Evolutionary conservation across 2,888 invertebrate genomes (phyloP), one percentile per base, ranked within the genome.

Genomic region (Clistopyga incitator): DNA sequence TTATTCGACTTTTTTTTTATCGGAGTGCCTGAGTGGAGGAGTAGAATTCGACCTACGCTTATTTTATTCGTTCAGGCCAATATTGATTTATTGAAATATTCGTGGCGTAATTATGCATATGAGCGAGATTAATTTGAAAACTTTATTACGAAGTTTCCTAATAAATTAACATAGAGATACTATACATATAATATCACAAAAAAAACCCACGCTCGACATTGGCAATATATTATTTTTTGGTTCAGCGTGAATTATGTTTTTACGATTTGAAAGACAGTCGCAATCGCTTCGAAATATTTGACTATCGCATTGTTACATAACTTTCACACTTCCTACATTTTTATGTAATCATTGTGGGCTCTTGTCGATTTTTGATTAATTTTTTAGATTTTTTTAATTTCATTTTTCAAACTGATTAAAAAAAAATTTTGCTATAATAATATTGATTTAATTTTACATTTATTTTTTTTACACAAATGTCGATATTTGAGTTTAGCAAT

Each of bases 281-380:
- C n/a, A 15, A 61, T 61, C 29, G 59, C 1, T 59, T 59, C 15
- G 0, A 18, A 45, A 67, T 54, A 15, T 59, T 67, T 38, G 10
- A 10, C 38, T 78, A 42, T 72, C 52, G n/a, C n/a, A 45, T 52
- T 56, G 50, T 82, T 78, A 67, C 59, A 67, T 50, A 78, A 78
- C 4, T 52, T 59, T 74, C 42, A 23, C 23, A 74, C 50, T 20
- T 77, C 72, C 65, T 10, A 81, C 65, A 45, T 50, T 29, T 29
- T 29, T 29, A 29, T 29, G 29, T 29, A 4, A 29, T 29, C 29
- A 29, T 29, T 3, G 29, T 29, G 29, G 29, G 4, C 4, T 29
- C 29, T 2, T 29, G 29, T n/a, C n/a, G n/a, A n/a, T n/a, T n/a
- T n/a, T n/a, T n/a, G n/a, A n/a, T n/a, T n/a, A n/a, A n/a, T n/a